phyloP scores from a whole-genome alignment of 2,888 invertebrate genomes.

The Pristionchus maxplancki region DNA sequence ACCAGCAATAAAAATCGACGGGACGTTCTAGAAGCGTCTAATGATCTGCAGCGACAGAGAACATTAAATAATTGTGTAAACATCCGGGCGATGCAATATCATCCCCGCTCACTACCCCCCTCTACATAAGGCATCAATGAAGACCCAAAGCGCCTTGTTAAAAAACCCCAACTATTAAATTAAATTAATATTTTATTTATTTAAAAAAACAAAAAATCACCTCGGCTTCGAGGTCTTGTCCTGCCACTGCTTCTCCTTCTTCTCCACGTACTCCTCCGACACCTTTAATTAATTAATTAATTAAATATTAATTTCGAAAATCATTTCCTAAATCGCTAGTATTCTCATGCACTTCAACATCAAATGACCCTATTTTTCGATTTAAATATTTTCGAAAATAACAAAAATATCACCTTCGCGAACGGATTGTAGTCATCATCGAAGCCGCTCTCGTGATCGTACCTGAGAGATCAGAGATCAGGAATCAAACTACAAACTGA shows the following conservation, averaged over 20 bases:
- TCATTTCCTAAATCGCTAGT: neutral
- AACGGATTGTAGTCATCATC: constrained; percentile 93
- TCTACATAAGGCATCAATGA: too few relatives aligned
- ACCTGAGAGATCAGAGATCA: constrained; percentile 78
- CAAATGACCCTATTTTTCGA: too few relatives aligned
- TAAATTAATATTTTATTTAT: too few relatives aligned
- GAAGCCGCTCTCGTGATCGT: constrained; percentile 89
- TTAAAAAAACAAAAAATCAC: too few relatives aligned
- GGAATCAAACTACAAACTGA: neutral
- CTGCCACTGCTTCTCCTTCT: constrained; percentile 93
- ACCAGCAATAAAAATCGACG: neutral
- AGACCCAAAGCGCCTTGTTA: too few relatives aligned
- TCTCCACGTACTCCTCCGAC: constrained; percentile 89
- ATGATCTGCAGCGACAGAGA: too few relatives aligned
- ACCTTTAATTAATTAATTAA: constrained; percentile 53
- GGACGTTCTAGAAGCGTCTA: too few relatives aligned
- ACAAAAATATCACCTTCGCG: constrained; percentile 79
- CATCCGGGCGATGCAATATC: too few relatives aligned
- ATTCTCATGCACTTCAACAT: neutral
- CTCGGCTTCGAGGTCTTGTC: constrained; percentile 85
- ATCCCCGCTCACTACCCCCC: too few relatives aligned
- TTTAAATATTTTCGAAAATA: neutral
- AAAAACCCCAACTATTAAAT: too few relatives aligned
- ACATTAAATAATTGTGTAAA: too few relatives aligned
- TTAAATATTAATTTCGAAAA: neutral